Evolutionary conservation across 2,797 vertebrate genomes (phyloP).

Genomic region (Cephalopachus bancanus): DNA sequence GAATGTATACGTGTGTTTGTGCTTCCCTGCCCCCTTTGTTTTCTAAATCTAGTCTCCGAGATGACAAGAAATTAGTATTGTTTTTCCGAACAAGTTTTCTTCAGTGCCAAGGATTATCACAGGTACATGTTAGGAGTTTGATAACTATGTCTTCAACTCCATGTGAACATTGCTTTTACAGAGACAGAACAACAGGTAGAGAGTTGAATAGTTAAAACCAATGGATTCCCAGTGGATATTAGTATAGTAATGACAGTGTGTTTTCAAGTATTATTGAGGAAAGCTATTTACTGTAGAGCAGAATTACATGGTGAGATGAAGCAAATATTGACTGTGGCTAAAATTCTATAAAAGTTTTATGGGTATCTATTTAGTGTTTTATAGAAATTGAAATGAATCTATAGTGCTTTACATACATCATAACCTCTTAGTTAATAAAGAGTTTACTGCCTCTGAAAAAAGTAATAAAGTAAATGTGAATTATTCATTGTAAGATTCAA

Average conservation of each 20-base stretch:
- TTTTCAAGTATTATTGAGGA: not conserved
- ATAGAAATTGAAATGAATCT: constrained; percentile 63
- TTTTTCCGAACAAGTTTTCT: not conserved
- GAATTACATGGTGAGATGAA: not conserved
- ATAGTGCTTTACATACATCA: not conserved
- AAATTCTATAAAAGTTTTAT: constrained; percentile 45
- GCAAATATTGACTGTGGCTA: constrained; percentile 7
- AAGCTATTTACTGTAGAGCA: not conserved
- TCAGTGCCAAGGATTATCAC: not conserved
- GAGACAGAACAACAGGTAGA: not conserved
- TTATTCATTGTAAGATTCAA: constrained; percentile 35
- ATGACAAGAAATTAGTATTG: not conserved
- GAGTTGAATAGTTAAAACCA: not conserved
- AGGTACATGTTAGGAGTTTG: not conserved
- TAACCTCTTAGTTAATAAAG: not conserved
- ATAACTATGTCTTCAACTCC: constrained; percentile 34
- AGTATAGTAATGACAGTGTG: not conserved
- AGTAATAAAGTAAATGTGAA: constrained; percentile 15
- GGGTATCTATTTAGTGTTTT: constrained; percentile 22
- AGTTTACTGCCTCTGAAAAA: not conserved
- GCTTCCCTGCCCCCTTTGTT: not conserved
- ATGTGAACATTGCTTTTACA: not conserved
- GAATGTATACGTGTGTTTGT: not conserved
- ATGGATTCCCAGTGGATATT: not conserved
- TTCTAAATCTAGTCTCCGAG: not conserved